Evolutionary conservation across 2,113 vertebrate genomes (phyloP), one percentile per base, ranked within the genome.

Genomic region (Chloropsis hardwickii): DNA sequence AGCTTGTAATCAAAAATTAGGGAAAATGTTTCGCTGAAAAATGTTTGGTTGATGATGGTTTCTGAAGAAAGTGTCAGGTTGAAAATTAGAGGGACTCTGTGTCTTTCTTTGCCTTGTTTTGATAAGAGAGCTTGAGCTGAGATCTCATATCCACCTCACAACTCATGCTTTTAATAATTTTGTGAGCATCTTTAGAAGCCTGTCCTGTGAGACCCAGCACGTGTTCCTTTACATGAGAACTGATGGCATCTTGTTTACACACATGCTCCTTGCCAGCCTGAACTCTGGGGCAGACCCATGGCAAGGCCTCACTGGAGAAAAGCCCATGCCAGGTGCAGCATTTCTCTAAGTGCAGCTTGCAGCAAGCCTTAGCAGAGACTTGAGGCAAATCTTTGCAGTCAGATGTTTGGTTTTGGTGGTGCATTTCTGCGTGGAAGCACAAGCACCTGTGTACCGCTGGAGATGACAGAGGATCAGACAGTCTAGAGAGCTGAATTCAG

Each of bases 371-470:
- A 74, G 82, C 42, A 66, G 78, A 90, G 44, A 61, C 51, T 25
- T 16, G 40, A 48, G 62, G 45, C n/a, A 85, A 72, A 53, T 45
- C 65, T 64, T 93, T 42, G 35, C 56, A 11, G 28, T 56, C 33
- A 33, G 12, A 15, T 13, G 4, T 45, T 86, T n/a, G 50, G 16
- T 53, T 86, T 58, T 35, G 70, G 51, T 29, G 37, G 48, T 33
- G 19, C 17, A 2, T 76, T 82, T 81, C 88, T 58, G 44, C 0
- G 0, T 57, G 53, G 44, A 60, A 72, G 27, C 0, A 0, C 0
- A 0, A 27, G 28, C 18, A 18, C 33, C 33, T 12, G n/a, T 12
- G 33, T 47, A 13, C 33, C 0, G 0, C 54, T 50, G 64, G 81
- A 50, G 21, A 40, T 0, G 1, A 51, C 58, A 25, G 71, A 74